Percentiles rank a stretch among this genome's conserved stretches.
phyloP scores from a whole-genome alignment of 2,113 vertebrate species.

The Cygnus atratus region DNA sequence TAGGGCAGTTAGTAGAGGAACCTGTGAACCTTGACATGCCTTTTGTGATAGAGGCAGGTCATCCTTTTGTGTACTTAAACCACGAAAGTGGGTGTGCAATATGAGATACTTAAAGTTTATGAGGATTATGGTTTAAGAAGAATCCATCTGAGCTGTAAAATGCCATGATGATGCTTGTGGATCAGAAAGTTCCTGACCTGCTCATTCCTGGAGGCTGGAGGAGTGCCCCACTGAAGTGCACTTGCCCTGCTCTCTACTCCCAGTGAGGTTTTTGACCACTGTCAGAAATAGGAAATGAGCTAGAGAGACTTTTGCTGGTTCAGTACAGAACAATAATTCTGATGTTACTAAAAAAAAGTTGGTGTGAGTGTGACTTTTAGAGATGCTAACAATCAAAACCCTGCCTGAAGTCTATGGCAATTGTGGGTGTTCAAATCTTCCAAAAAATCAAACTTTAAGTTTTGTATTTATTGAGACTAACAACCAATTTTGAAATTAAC shows the following conservation, averaged over 20 bases:
- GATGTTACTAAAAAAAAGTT: not conserved
- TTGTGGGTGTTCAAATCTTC: not conserved
- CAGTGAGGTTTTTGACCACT: not conserved
- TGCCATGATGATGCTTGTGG: not conserved
- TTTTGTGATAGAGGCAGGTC: not conserved
- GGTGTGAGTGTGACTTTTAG: not conserved
- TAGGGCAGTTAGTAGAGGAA: not conserved
- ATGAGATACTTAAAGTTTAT: not conserved
- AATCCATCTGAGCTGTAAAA: not conserved
- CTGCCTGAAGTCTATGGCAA: not conserved
- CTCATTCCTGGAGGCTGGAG: not conserved
- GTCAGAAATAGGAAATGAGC: not conserved
- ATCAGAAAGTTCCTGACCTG: not conserved
- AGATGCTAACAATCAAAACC: not conserved
- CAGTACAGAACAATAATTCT: not conserved
- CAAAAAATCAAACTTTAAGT: not conserved
- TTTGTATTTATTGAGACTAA: not conserved
- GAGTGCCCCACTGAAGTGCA: not conserved
- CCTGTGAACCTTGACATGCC: not conserved
- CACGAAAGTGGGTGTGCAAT: not conserved
- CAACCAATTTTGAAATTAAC: not conserved
- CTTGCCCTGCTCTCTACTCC: not conserved
- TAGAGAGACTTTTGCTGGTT: not conserved
- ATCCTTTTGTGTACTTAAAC: not conserved
- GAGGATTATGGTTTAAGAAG: not conserved